phyloP scores from a whole-genome alignment of 2,888 invertebrate species.

The Allygus modestus region DNA sequence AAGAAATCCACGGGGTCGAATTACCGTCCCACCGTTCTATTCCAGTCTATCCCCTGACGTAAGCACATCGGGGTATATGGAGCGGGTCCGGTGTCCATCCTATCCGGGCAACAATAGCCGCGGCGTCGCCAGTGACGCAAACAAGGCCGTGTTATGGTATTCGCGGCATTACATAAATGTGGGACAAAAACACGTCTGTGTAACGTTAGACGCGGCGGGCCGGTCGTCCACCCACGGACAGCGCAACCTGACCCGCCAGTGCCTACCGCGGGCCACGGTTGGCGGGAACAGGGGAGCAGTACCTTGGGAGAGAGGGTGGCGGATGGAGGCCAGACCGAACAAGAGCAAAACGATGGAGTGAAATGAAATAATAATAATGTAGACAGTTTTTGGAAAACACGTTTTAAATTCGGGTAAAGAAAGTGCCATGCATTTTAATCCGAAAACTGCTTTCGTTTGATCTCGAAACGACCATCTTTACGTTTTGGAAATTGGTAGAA shows the following conservation, averaged over 20 bases:
- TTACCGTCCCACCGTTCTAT: background rate
- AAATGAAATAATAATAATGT: too few relatives aligned
- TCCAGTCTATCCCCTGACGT: background rate
- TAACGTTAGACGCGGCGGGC: background rate
- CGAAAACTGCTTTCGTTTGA: too few relatives aligned
- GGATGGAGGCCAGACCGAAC: too few relatives aligned
- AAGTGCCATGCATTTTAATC: too few relatives aligned
- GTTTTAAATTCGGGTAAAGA: too few relatives aligned
- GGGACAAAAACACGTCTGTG: slow-evolving; percentile 36
- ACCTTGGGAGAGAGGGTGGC: too few relatives aligned
- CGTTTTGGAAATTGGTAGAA: too few relatives aligned
- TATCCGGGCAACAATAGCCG: slow-evolving; percentile 30
- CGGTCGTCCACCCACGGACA: slow-evolving; percentile 37
- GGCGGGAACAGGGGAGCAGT: too few relatives aligned
- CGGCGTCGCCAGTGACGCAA: slow-evolving; percentile 30
- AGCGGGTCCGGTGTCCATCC: slow-evolving; percentile 28
- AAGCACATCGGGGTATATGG: background rate
- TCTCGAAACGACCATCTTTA: too few relatives aligned
- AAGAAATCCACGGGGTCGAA: background rate
- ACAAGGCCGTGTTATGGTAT: slow-evolving; percentile 53
- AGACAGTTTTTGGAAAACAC: too few relatives aligned
- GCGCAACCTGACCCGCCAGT: background rate
- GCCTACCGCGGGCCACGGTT: background rate
- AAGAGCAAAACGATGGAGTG: too few relatives aligned
- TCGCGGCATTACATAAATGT: slow-evolving; percentile 47